Percentiles rank a stretch among this genome's conserved stretches.
phyloP scores from a whole-genome alignment of 2,888 invertebrate species.

The Polymixis flavicincta region DNA sequence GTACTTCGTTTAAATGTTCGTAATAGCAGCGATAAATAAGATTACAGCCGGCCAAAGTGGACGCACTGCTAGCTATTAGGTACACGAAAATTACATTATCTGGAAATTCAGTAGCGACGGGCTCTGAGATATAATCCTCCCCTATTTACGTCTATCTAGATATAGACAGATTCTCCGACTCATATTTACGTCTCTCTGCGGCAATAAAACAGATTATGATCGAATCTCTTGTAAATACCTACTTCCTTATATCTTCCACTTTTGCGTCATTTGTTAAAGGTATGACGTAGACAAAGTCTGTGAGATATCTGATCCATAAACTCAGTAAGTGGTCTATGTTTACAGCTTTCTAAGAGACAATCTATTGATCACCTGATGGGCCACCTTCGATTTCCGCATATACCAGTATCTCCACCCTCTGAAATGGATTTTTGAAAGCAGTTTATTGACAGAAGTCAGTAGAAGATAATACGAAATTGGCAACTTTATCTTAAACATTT shows the following conservation, averaged over 20 bases:
- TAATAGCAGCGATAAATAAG: conserved; percentile 46
- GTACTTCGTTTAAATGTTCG: conserved; percentile 47
- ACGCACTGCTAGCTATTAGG: conserved; percentile 1
- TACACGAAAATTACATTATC: conserved; percentile 47
- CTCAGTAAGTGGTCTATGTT: too few species aligned
- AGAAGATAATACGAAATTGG: too few species aligned
- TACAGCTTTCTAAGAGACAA: too few species aligned
- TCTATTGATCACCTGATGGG: too few species aligned
- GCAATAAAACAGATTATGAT: conserved; percentile 38
- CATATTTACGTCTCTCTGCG: conserved; percentile 7
- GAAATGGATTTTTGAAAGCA: too few species aligned
- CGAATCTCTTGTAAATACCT: not conserved
- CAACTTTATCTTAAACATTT: too few species aligned
- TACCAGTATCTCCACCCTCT: too few species aligned
- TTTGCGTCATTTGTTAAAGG: not conserved
- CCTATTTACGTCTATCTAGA: not conserved
- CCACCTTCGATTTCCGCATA: too few species aligned
- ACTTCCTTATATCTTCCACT: not conserved
- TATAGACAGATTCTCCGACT: not conserved
- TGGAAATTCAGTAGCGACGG: conserved; percentile 19
- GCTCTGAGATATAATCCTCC: not conserved
- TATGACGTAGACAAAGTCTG: conserved; percentile 4
- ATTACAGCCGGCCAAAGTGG: conserved; percentile 23
- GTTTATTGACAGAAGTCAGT: too few species aligned
- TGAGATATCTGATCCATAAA: too few species aligned